A percentile compares a stretch with the other conserved stretches of the same genome.
These are phyloP conservation scores for Caenorhabditis remanei DNA, from an alignment of 1,140 invertebrate species.

Conservation along the genomic window DNA sequence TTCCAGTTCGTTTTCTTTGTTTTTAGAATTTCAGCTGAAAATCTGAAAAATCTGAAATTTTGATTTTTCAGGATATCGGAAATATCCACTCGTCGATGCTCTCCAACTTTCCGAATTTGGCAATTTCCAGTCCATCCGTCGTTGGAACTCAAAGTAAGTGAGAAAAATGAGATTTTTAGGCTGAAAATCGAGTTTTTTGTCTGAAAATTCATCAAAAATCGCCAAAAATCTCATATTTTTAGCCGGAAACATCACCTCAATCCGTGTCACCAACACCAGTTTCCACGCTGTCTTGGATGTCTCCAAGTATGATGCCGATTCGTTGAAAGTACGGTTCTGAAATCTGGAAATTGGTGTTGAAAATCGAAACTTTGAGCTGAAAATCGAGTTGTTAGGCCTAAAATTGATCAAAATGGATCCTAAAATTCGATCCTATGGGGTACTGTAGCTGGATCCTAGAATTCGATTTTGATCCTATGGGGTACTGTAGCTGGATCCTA, in stretches of 20 bases:
- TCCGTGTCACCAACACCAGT: constrained; percentile 41
- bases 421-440: too few species aligned
- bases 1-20: too few species aligned
- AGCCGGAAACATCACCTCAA: constrained; percentile 35
- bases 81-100: constrained; percentile 45
- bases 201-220: too few species aligned
- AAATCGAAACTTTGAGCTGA: too few species aligned
- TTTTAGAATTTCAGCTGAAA: background rate
- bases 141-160: constrained; percentile 22
- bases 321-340: constrained; percentile 16
- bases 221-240: too few species aligned
- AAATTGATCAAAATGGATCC: too few species aligned
- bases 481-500: too few species aligned
- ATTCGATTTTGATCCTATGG: too few species aligned
- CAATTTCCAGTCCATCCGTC: constrained; percentile 18
- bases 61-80: constrained; percentile 3
- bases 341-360: background rate
- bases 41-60: background rate
- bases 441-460: too few species aligned
- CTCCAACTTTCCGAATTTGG: constrained; percentile 19
- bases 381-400: too few species aligned
- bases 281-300: constrained; percentile 29
- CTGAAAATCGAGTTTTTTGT: background rate
- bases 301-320: constrained; percentile 40
- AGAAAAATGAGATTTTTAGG: background rate